Conservation (phyloP, 2,113 vertebrate species). For the Mesembrinibis cayennensis region DNA sequence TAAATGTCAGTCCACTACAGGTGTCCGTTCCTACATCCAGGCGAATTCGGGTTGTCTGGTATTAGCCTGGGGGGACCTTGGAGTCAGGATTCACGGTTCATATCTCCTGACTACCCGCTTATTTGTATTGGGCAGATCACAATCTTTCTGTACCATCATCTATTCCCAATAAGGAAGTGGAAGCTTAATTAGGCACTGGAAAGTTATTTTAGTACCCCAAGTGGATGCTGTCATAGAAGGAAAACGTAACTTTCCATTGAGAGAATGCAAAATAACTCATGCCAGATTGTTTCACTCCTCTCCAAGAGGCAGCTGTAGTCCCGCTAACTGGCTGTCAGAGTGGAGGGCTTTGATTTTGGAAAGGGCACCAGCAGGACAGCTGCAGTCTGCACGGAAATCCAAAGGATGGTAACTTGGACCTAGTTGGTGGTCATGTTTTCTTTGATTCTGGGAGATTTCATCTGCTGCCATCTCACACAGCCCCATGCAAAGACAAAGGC, state of each 20-base stretch:
- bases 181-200: constrained; percentile 33
- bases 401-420: constrained; percentile 62
- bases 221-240: constrained; percentile 45
- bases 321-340: constrained; percentile 47
- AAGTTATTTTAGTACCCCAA: constrained; percentile 60
- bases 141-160: not conserved
- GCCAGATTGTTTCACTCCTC: constrained; percentile 51
- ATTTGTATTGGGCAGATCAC: not conserved
- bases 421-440: constrained; percentile 67
- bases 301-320: constrained; percentile 57
- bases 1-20: not conserved
- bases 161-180: constrained; percentile 46
- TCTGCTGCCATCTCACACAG: constrained; percentile 57
- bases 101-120: not conserved
- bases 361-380: constrained; percentile 66
- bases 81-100: not conserved
- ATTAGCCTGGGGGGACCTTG: not conserved
- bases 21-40: not conserved
- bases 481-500: constrained; percentile 71
- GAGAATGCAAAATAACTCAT: not conserved
- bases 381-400: constrained; percentile 49
- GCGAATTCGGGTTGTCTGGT: not conserved
- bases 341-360: constrained; percentile 66
- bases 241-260: constrained; percentile 49
- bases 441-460: constrained; percentile 68